phyloP scores from a whole-genome alignment of 1,140 invertebrate genomes.

The Pseudomyrmex concolor region DNA sequence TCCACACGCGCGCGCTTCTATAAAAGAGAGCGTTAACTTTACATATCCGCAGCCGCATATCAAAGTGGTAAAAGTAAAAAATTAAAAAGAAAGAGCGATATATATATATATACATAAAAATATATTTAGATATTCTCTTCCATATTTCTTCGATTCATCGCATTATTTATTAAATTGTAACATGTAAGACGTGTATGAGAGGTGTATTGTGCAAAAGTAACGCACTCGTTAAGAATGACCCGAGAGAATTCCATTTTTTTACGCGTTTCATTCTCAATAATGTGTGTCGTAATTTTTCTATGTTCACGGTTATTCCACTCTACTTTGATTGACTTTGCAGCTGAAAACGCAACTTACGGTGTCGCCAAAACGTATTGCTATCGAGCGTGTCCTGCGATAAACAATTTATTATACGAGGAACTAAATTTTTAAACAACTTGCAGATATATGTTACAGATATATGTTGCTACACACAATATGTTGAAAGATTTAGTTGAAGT shows the following conservation, averaged over 20 bases:
- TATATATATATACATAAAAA: slow-evolving; percentile 19
- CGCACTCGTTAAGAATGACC: slow-evolving; percentile 28
- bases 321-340: slow-evolving; percentile 76
- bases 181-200: slow-evolving; percentile 34
- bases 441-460: no score
- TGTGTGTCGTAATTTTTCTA: slow-evolving; percentile 37
- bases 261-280: slow-evolving; percentile 25
- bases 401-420: no score
- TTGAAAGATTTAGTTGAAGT: not conserved
- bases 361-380: slow-evolving; percentile 34
- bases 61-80: slow-evolving; percentile 40
- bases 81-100: slow-evolving; percentile 35
- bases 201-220: slow-evolving; percentile 34
- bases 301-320: slow-evolving; percentile 36
- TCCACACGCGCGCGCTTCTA: slow-evolving; percentile 35
- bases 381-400: not conserved
- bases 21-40: slow-evolving; percentile 24
- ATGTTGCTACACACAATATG: no score
- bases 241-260: slow-evolving; percentile 33
- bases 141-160: slow-evolving; percentile 51
- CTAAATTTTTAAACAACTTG: no score
- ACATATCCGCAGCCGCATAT: slow-evolving; percentile 45
- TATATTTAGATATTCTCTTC: slow-evolving; percentile 59
- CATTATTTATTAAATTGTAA: slow-evolving; percentile 55
- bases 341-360: slow-evolving; percentile 61